phyloP scores from a whole-genome alignment of 1,140 invertebrate genomes.

The Caenorhabditis latens region DNA sequence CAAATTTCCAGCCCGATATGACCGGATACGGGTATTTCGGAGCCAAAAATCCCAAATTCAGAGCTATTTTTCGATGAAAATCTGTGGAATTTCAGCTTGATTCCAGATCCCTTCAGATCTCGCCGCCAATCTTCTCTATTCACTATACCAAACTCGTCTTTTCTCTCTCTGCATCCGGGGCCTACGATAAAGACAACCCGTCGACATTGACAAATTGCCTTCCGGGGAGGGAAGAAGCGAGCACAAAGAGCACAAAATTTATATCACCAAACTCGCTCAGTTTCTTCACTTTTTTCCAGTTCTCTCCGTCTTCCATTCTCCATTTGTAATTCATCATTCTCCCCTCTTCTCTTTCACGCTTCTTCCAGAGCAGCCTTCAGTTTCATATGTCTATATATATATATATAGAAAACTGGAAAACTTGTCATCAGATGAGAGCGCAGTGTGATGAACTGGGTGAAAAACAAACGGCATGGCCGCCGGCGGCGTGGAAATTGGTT shows the following conservation, averaged over 20 bases:
- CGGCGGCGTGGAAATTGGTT: not conserved
- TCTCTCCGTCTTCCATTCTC: not conserved
- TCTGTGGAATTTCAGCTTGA: too few relatives aligned
- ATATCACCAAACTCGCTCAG: not conserved
- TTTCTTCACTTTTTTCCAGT: not conserved
- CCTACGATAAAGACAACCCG: not conserved
- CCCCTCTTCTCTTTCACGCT: not conserved
- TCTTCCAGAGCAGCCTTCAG: not conserved
- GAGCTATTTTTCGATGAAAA: too few relatives aligned
- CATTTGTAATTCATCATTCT: slow-evolving; percentile 20
- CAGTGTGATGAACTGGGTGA: not conserved
- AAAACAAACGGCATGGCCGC: not conserved
- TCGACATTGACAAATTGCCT: not conserved
- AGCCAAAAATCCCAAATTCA: too few relatives aligned
- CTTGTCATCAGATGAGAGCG: not conserved
- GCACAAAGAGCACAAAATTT: not conserved
- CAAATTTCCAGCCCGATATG: too few relatives aligned
- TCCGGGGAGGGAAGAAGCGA: not conserved
- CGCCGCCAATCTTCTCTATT: too few relatives aligned
- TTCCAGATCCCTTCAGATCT: too few relatives aligned
- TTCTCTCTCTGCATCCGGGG: too few relatives aligned
- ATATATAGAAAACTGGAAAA: not conserved
- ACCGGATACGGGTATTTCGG: too few relatives aligned
- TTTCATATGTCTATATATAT: not conserved
- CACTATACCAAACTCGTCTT: too few relatives aligned